Evolutionary conservation across 2,888 invertebrate genomes (phyloP).

Genomic region (Ditula angustiorana): DNA sequence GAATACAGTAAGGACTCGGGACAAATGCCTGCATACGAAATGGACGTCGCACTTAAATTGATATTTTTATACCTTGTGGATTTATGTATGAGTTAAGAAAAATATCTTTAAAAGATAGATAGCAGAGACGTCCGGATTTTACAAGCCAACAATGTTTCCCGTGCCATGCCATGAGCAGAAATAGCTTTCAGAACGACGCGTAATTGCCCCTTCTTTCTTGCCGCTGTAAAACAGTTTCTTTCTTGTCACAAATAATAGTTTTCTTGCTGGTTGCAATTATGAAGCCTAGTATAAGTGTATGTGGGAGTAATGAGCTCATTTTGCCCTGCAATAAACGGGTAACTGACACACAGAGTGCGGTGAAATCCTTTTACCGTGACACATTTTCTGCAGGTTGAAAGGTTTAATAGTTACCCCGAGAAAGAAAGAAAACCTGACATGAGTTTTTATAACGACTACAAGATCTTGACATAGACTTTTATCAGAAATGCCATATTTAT

Average conservation of each 20-base stretch:
- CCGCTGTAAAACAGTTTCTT: conserved; percentile 7
- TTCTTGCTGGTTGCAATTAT: conserved; percentile 20
- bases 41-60: too few relatives aligned
- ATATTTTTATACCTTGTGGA: too few relatives aligned
- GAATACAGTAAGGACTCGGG: not conserved
- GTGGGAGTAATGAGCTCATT: conserved; percentile 28
- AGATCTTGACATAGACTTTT: too few relatives aligned
- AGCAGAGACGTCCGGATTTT: too few relatives aligned
- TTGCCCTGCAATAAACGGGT: conserved; percentile 18
- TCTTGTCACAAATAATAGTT: not conserved
- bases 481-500: too few relatives aligned
- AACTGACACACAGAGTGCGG: conserved; percentile 1
- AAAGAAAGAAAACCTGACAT: too few relatives aligned
- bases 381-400: not conserved
- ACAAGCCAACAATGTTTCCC: not conserved
- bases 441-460: too few relatives aligned
- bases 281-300: conserved; percentile 27
- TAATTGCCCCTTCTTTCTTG: conserved; percentile 10
- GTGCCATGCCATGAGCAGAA: not conserved
- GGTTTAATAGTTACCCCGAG: too few relatives aligned
- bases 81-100: too few relatives aligned
- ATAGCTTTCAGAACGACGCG: conserved; percentile 2
- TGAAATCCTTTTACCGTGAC: conserved; percentile 6
- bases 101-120: too few relatives aligned
- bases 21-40: conserved; percentile 22